Evolutionary conservation across 2,888 invertebrate genomes (phyloP).

Genomic region (Homarus gammarus): DNA sequence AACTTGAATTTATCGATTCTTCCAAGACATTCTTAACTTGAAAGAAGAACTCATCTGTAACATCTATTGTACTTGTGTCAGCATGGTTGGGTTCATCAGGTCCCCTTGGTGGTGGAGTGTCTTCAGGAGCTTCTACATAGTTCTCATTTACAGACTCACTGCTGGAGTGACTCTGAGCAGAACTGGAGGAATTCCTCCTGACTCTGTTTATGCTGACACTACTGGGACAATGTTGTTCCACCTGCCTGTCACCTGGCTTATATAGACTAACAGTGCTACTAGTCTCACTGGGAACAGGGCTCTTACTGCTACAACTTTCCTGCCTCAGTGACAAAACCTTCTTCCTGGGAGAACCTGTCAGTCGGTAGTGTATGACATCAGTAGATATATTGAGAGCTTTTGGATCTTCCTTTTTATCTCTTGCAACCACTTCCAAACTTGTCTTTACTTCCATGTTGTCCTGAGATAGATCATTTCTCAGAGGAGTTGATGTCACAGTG

Average conservation of each 20-base stretch:
- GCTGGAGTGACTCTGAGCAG: background rate
- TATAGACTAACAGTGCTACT: background rate
- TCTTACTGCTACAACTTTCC: background rate
- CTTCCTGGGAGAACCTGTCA: background rate
- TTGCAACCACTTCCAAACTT: background rate
- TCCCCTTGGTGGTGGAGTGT: background rate
- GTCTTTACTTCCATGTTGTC: background rate
- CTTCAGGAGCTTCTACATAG: background rate
- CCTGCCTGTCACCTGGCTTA: background rate
- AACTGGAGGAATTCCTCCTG: background rate
- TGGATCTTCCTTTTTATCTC: background rate
- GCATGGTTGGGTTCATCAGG: background rate
- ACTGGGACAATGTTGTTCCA: background rate
- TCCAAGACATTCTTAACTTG: background rate
- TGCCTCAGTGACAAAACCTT: background rate
- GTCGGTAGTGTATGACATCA: slow-evolving; percentile 13
- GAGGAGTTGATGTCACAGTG: slow-evolving; percentile 16
- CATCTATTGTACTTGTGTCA: background rate
- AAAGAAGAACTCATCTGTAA: background rate
- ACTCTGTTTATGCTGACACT: background rate
- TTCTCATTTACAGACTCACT: background rate
- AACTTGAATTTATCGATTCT: background rate
- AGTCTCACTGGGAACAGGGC: background rate
- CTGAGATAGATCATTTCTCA: background rate
- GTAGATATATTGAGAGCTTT: background rate